Base-by-base conservation (phyloP, 2,113 vertebrate genomes). In the Varanus salvator region DNA sequence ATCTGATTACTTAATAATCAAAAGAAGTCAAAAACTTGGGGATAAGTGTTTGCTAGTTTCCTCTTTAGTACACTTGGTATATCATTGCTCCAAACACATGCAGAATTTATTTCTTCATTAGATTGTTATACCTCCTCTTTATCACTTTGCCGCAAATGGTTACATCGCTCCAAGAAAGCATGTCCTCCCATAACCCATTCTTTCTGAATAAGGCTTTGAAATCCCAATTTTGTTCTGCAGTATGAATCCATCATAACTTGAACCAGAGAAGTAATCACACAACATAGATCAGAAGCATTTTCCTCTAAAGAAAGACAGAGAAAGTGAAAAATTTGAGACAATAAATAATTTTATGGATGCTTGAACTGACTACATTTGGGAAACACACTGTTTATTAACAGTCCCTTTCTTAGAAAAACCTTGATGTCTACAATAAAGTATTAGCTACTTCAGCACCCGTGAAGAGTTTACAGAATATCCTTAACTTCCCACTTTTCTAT, bases 191-290 rank as follows among this genome's bases (percentile, higher is more conserved):
- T 94, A 85, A 98, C 92, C 98, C 98, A 98, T 83, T 98, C 98
- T 93, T 98, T 98, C 91, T 98, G 98, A 92, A 98, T 90, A 57
- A 98, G 97, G 93, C 98, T 98, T 95, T 98, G 98, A 97, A 98
- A 98, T 14, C 98, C 98, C 21, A 88, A 82, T 80, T 96, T 96
- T 44, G 98, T 98, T 91, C 98, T 97, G 94, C 95, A 98, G 94
- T 98, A 93, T 1, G 98, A 97, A 93, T 98, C 98, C 96, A 98
- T 97, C 98, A 98, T 98, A 88, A 98, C 96, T 97, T 98, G 98
- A 90, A 97, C 98, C 93, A 98, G 96, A 78, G 97, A 98, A 7
- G 98, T 97, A 44, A 98, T 91, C 11, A 98, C 94, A 93, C 98
- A 98, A 96, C 98, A 98, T 88, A 98, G 94, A 92, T 98, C 98